Base-by-base conservation (phyloP, 2,797 vertebrate species). In the Rhynchonycteris naso region DNA sequence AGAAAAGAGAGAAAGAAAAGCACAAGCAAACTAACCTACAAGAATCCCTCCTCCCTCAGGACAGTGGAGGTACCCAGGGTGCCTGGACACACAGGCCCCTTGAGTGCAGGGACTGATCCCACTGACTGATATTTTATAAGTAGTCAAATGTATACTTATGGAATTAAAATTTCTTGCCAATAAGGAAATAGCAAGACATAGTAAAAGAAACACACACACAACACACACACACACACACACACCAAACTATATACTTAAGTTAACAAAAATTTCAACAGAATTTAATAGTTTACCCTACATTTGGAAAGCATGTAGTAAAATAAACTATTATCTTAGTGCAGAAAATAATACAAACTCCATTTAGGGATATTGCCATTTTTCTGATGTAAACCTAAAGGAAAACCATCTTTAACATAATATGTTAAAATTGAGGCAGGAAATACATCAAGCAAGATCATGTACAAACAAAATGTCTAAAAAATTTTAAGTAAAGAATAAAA, bases 401-500 rank as follows among this genome's bases (percentile, higher is more conserved):
- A 95, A n/a, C 24, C 9, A 87, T 78, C 33, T 21, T 88, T 90
- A 71, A 79, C 90, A 96, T 84, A 95, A 78, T 59, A 90, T 83
- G 69, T 66, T 93, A 95, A 91, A 93, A 90, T 69, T 24, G 33
- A 90, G 59, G 16, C 43, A 82, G 52, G 91, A 95, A 94, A 92
- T 71, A 87, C 26, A 83, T 30, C 90, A 78, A 61, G 14, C 94
- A 47, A 86, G 18, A 81, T 93, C 63, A 81, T 26, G 38, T 85
- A 84, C 24, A 59, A 81, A 84, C 24, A 59, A 81, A 83, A 68
- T 80, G 58, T 91, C 82, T 78, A 78, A 95, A 87, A 58, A 84
- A 38, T 76, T 93, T 59, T 91, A 96, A 95, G 69, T 50, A 76
- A 97, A 88, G 82, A 94, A 90, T 22, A 18, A 95, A 43, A 94